Base-by-base conservation (phyloP, 92 coral and sea anemone genomes). In the Bergia puertoricense region DNA sequence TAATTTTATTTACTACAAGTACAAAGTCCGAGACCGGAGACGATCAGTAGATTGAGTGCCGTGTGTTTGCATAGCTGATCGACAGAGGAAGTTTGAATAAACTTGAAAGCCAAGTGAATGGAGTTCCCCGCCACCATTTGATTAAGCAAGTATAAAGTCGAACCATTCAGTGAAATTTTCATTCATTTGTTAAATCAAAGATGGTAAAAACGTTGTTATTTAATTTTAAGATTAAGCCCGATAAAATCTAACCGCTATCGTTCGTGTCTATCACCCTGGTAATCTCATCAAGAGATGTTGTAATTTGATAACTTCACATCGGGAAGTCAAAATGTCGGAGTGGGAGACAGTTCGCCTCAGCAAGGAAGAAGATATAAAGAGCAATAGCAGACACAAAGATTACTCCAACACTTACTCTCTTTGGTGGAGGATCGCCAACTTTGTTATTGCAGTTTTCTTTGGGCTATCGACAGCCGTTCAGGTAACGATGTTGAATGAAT, bases 261-360 rank as follows among this genome's bases (percentile, higher is more conserved):
- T 79, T n/a, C 20, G 40, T 79, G 57, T 45, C 8, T 30, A 23
- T 46, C 67, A 6, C 66, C 66, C 10, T n/a, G 82, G 68, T 79
- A 54, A 48, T 79, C 50, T 73, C 30, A 50, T 79, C 67, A 77
- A 39, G 65, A 79, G 77, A 50, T 54, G 6, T 50, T 79, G 82
- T 30, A 46, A 79, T 79, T 51, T 4, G 65, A 77, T 45, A 46
- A 22, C 40, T 74, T 45, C 4, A 18, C 67, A 14, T 43, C 42
- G 13, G 15, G 87, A 45, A 69, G 41, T 75, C 87, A 84, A 84
- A 30, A 84, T 84, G 87, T 84, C 87, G 37, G 87, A 84, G 44
- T 84, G 87, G 87, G 71, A 84, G 79, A 50, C 79, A 45, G 68
- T 43, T 39, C 20, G 14, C 40, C 10, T 45, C 65, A 71, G 16